These are phyloP conservation scores for Epinephelus awoara DNA, from an alignment of 2,797 vertebrate genomes.

Conservation along the genomic window DNA sequence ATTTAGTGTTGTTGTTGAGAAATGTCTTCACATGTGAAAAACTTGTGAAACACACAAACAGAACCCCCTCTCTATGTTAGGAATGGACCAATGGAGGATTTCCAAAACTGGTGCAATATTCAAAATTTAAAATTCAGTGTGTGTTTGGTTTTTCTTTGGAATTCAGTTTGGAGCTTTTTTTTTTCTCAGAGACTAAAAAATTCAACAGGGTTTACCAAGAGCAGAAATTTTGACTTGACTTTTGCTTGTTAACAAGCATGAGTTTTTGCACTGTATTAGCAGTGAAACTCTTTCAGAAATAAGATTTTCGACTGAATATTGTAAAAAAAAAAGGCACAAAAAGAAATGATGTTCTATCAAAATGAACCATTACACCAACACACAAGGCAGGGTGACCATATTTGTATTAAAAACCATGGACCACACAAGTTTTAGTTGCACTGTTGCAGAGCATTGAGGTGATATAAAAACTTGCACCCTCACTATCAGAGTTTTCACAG, in stretches of 20 bases:
- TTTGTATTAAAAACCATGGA: not conserved
- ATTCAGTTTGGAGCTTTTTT: not conserved
- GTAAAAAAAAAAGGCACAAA: not conserved
- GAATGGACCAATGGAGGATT: not conserved
- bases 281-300: not conserved
- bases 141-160: not conserved
- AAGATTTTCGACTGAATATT: not conserved
- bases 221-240: no score
- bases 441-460: not conserved
- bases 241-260: not conserved
- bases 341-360: not conserved
- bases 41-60: not conserved
- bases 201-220: no score
- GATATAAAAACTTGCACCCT: not conserved
- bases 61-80: not conserved
- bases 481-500: conserved; percentile 1
- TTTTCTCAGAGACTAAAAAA: not conserved
- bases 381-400: not conserved
- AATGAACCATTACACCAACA: not conserved
- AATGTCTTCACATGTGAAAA: not conserved
- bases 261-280: conserved; percentile 6
- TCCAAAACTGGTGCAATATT: not conserved
- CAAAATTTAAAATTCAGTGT: not conserved
- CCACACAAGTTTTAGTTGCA: not conserved
- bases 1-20: not conserved